These are phyloP conservation scores for Leiothrix lutea DNA, from an alignment of 2,113 vertebrate genomes.

Conservation along the genomic window DNA sequence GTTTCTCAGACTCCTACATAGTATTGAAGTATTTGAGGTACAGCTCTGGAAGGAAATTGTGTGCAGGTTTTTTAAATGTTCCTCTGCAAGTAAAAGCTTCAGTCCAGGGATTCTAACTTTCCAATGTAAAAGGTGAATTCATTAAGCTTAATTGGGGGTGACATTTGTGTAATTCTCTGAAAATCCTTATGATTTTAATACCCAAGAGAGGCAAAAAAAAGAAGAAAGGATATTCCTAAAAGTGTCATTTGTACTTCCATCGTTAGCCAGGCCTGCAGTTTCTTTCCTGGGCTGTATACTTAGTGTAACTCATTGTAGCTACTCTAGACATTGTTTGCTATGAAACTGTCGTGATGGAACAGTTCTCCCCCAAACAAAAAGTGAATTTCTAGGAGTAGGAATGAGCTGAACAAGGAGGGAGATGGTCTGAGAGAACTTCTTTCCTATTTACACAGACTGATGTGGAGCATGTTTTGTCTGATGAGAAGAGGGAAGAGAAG, in stretches of 20 bases:
- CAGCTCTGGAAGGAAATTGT: not conserved
- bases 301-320: not conserved
- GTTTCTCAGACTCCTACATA: not conserved
- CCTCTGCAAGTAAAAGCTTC: not conserved
- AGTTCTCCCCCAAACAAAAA: not conserved
- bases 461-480: not conserved
- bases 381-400: not conserved
- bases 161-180: not conserved
- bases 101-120: not conserved
- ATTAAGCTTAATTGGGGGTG: not conserved
- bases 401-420: not conserved
- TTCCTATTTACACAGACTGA: not conserved
- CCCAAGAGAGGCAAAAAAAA: not conserved
- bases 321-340: not conserved
- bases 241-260: not conserved
- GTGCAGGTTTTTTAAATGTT: not conserved
- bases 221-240: not conserved
- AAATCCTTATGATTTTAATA: not conserved
- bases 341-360: not conserved
- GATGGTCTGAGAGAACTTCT: not conserved
- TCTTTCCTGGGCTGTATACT: not conserved
- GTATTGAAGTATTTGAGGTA: not conserved
- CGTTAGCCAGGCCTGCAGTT: not conserved
- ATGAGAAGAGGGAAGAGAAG: not conserved
- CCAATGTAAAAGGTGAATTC: not conserved